Conservation (phyloP, 1,140 invertebrate species). For the Caligus rogercresseyi region DNA sequence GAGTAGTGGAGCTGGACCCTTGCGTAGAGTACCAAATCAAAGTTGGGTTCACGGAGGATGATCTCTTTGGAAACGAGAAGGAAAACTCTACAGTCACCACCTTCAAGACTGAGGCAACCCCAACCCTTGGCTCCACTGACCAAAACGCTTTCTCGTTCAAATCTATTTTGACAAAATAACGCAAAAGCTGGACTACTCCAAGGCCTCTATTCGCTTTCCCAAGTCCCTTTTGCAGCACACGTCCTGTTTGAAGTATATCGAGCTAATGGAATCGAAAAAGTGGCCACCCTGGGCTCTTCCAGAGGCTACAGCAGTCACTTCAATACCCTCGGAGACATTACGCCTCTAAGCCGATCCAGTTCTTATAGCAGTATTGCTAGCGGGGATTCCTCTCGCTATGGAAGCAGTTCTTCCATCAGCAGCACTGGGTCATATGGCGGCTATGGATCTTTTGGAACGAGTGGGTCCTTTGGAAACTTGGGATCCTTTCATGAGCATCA, state of each 20-base stretch:
- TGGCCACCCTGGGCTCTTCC: not conserved
- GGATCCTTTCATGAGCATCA: not conserved
- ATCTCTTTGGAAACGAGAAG: conserved; percentile 1
- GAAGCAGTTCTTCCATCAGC: not conserved
- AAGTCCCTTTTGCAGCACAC: conserved; percentile 5
- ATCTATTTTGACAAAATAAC: not conserved
- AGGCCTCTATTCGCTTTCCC: conserved; percentile 9
- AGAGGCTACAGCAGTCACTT: conserved; percentile 3
- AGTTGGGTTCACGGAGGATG: conserved; percentile 1
- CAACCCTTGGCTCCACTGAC: not conserved
- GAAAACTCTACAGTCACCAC: not conserved
- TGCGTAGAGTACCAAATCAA: conserved; percentile 11
- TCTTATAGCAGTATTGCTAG: not conserved
- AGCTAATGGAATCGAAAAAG: not conserved
- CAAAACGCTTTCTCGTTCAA: conserved; percentile 4
- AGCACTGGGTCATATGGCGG: not conserved
- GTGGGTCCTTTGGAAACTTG: not conserved
- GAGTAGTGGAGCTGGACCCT: not conserved
- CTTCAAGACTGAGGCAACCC: conserved; percentile 3
- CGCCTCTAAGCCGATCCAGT: not conserved
- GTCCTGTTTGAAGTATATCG: conserved; percentile 8
- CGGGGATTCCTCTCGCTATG: not conserved
- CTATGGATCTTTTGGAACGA: not conserved
- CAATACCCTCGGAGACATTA: not conserved
- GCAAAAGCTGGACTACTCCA: not conserved